phyloP scores from a whole-genome alignment of 2,113 vertebrate species.

The Sylvilagus bachmani region DNA sequence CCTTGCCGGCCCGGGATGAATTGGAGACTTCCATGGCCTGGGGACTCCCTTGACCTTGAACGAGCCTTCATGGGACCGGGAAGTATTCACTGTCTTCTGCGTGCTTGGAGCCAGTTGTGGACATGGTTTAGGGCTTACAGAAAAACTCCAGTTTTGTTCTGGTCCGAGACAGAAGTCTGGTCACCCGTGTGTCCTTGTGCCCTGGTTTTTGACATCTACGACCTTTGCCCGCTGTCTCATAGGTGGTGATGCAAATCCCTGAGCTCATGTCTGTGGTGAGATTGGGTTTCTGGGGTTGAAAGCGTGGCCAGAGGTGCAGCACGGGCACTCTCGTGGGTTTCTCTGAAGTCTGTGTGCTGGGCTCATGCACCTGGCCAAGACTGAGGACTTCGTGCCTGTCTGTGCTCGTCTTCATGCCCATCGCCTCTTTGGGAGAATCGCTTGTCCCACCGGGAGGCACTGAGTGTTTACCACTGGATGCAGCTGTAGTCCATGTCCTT shows the following conservation, averaged over 20 bases:
- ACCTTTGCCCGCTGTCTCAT: not conserved
- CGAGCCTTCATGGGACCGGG: not conserved
- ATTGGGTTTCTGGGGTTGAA: not conserved
- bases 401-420: not conserved
- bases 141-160: not conserved
- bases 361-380: accelerated
- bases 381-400: not conserved
- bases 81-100: not conserved
- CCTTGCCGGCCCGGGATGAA: not conserved
- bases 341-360: not conserved
- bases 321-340: not conserved
- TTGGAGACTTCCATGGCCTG: not conserved
- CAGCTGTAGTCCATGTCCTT: not conserved
- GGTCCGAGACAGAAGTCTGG: not conserved
- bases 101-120: too few species aligned
- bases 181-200: not conserved
- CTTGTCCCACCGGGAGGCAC: not conserved
- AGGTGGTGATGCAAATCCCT: not conserved
- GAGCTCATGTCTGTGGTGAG: not conserved
- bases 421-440: not conserved
- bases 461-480: not conserved
- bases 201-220: not conserved
- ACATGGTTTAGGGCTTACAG: not conserved
- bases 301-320: not conserved
- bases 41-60: slow-evolving; percentile 64